Evolutionary conservation across 2,113 vertebrate genomes (phyloP), one percentile per base, ranked within the genome.

Genomic region (Sander vitreus): DNA sequence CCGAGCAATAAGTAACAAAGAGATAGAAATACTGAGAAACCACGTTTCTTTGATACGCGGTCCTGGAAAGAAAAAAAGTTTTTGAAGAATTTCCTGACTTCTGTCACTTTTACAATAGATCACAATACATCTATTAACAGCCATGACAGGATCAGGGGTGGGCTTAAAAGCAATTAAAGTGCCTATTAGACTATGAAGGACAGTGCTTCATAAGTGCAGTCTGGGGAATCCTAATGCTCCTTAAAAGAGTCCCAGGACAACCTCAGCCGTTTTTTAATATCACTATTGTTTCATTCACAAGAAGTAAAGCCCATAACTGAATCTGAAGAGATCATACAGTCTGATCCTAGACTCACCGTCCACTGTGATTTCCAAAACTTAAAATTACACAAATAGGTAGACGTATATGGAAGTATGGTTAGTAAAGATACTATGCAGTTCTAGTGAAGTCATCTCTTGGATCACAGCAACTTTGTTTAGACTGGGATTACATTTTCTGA

Each of bases 121-220:
- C 87, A 88, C 77, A 65, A 54, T 63, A 73, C 81, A 78, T 78
- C 78, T 85, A 89, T 93, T 93, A 88, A 82, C 68, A 73, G 66
- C 68, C 89, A 84, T 79, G 88, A 75, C 89, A 85, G 84, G 75
- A 79, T 91, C 81, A 83, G 78, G 70, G 86, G 72, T 79, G 59
- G 84, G 48, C 91, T 84, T 93, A 83, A 83, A 88, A 84, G 85
- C 83, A 85, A 90, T 91, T 87, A 88, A 93, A 89, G 83, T 89
- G 84, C 83, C 85, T 91, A 81, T 93, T 92, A 89, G 90, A 85
- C 80, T 83, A 90, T 93, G 92, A 93, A 93, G 89, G 90, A 92
- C 92, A 86, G 80, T 19, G 48, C 48, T 83, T 86, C 78, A 55
- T 83, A 84, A 87, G 88, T 83, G 74, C 79, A 80, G 60, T 82